Evolutionary conservation across 2,113 vertebrate species (phyloP).

Genomic region (Misgurnus anguillicaudatus): DNA sequence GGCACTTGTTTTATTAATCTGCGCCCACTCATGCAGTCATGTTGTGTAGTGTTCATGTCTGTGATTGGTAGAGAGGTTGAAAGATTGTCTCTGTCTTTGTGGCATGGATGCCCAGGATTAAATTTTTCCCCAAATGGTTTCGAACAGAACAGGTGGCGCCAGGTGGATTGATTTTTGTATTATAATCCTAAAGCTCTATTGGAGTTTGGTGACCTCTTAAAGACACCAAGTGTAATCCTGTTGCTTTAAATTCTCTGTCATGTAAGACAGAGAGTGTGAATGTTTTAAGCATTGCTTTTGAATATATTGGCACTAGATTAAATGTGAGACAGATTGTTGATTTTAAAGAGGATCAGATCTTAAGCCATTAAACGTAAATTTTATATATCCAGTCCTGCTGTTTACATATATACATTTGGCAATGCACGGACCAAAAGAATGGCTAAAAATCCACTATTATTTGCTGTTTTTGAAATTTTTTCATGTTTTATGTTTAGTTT

Average conservation of each 20-base stretch:
- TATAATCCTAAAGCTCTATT: conserved; percentile 24
- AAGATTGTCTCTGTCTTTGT: conserved; percentile 59
- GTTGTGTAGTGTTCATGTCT: conserved; percentile 22
- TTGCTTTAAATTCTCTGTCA: not conserved
- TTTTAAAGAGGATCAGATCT: not conserved
- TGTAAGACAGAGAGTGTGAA: not conserved
- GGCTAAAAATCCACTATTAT: no score
- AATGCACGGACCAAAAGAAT: no score
- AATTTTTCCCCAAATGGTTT: conserved; percentile 64
- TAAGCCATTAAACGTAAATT: not conserved
- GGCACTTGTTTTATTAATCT: not conserved
- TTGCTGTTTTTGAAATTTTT: no score
- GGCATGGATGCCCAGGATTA: conserved; percentile 61
- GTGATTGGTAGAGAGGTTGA: conserved; percentile 30
- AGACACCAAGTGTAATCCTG: conserved; percentile 8
- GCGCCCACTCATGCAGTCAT: not conserved
- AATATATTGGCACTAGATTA: not conserved
- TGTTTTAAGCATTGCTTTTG: not conserved
- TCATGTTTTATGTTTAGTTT: no score
- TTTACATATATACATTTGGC: no score
- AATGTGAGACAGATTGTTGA: not conserved
- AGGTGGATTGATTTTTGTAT: conserved; percentile 48
- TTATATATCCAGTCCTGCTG: not conserved
- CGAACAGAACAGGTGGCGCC: conserved; percentile 28
- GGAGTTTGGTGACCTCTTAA: conserved; percentile 6